Base-by-base conservation (phyloP, 2,888 invertebrate genomes). In the Latrodectus elegans region DNA sequence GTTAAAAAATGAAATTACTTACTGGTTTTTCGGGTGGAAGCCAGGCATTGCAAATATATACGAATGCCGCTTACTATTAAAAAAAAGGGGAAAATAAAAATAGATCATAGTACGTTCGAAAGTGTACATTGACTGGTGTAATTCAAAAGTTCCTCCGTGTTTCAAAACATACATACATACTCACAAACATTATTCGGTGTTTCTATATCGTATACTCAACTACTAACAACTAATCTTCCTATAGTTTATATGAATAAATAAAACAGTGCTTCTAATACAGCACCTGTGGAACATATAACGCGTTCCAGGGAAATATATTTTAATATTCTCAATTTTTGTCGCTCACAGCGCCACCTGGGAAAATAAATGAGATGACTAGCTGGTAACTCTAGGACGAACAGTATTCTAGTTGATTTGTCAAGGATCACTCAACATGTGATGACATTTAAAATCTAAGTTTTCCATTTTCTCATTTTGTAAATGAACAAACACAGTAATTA, bases 141-240 rank as follows among this genome's bases (percentile, higher is more conserved):
- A 88, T 88, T 79, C 83, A 83, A 83, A 87, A 88, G 75, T 83
- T 83, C 81, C 81, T 78, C 74, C 83, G 73, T 82, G 71, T 82
- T 82, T 88, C 88, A 88, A 88, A 88, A 88, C 88, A 88, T 85
- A 80, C 85, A 85, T 79, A 88, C 84, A 88, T 80, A 80, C 84
- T 80, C 84, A 88, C 88, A 88, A 84, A 79, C 88, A 88, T 88
- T 75, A 88, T 88, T 75, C 84, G 78, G 84, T 78, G 72, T 55
- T 75, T 73, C 78, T 77, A 83, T 53, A 38, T 78, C 82, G 68
- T 74, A 83, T 88, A 88, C 84, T 88, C 84, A 84, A 80, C 84
- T 84, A 88, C 84, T 88, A 84, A 88, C 84, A 88, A 84, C 88
- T 88, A 88, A 84, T 88, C 79, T 79, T 88, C 76, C 88, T 88